Percentiles rank a stretch among this genome's conserved stretches.
Conservation (phyloP, 1,140 invertebrate species). For the Drosophila trapezifrons region DNA sequence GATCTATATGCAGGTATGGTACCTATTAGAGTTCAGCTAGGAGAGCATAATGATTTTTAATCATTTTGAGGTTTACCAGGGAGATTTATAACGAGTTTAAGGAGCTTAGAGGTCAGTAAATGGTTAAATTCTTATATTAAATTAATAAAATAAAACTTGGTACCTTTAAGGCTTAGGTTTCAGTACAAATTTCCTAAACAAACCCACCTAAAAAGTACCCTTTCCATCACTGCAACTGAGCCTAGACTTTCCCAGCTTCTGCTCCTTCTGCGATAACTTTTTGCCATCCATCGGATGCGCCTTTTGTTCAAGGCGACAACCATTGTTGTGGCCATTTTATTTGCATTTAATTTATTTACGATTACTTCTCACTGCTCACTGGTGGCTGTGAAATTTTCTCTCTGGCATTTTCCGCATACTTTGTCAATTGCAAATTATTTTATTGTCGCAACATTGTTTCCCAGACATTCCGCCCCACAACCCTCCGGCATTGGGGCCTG, state of each 20-base stretch:
- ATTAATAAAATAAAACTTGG: background rate
- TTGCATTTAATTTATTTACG: constrained; percentile 48
- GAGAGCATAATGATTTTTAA: background rate
- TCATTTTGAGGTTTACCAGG: background rate
- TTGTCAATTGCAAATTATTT: constrained; percentile 80
- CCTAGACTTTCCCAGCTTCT: background rate
- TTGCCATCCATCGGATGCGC: constrained; percentile 46
- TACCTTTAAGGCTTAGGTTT: too few relatives aligned
- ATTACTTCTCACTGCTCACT: constrained; percentile 19
- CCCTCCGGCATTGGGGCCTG: background rate
- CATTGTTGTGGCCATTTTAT: constrained; percentile 77
- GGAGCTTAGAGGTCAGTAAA: too few relatives aligned
- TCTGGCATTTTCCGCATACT: constrained; percentile 66
- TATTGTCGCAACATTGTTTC: constrained; percentile 73
- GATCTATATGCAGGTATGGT: background rate
- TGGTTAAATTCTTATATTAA: too few relatives aligned
- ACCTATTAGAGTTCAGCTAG: background rate
- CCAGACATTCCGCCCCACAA: constrained; percentile 33
- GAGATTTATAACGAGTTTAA: too few relatives aligned
- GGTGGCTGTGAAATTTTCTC: constrained; percentile 30
- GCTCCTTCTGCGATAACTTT: constrained; percentile 53
- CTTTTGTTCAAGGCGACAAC: constrained; percentile 57
- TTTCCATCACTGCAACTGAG: background rate
- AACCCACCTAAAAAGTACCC: background rate
- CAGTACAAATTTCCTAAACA: background rate